A percentile compares a stretch with the other conserved stretches of the same genome.
Evolutionary conservation across 1,140 invertebrate genomes (phyloP).

Genomic region (Geopemphigus sp.): DNA sequence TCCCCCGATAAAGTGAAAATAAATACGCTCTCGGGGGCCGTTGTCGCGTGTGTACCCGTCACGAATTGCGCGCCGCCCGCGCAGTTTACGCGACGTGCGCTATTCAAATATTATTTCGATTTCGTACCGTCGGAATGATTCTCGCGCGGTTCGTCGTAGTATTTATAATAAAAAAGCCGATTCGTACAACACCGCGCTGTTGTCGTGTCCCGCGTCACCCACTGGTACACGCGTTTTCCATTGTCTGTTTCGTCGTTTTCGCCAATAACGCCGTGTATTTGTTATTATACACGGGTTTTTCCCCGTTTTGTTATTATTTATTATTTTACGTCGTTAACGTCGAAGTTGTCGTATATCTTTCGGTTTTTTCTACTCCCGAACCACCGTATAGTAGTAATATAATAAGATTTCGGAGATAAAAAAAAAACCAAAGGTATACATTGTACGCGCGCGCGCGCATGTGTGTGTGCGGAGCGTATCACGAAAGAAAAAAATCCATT

Average conservation of each 20-base stretch:
- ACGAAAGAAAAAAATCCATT: constrained; percentile 34
- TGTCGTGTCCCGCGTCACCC: too few relatives aligned
- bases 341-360: constrained; percentile 27
- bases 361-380: constrained; percentile 11
- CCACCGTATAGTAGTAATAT: constrained; percentile 11
- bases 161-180: too few relatives aligned
- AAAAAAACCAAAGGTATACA: constrained; percentile 37
- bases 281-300: not conserved
- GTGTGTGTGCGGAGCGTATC: constrained; percentile 13
- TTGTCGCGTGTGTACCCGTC: too few relatives aligned
- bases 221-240: not conserved
- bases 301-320: not conserved
- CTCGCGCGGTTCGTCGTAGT: too few relatives aligned
- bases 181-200: too few relatives aligned
- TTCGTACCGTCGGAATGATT: too few relatives aligned
- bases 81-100: too few relatives aligned
- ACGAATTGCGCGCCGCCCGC: too few relatives aligned
- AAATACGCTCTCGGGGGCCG: too few relatives aligned
- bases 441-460: too few relatives aligned
- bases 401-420: constrained; percentile 28
- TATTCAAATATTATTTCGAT: too few relatives aligned
- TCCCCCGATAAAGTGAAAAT: too few relatives aligned
- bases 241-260: constrained; percentile 31
- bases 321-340: constrained; percentile 18
- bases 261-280: not conserved